Evolutionary conservation across 2,888 invertebrate species (phyloP).

Genomic region (Lymantria monacha): DNA sequence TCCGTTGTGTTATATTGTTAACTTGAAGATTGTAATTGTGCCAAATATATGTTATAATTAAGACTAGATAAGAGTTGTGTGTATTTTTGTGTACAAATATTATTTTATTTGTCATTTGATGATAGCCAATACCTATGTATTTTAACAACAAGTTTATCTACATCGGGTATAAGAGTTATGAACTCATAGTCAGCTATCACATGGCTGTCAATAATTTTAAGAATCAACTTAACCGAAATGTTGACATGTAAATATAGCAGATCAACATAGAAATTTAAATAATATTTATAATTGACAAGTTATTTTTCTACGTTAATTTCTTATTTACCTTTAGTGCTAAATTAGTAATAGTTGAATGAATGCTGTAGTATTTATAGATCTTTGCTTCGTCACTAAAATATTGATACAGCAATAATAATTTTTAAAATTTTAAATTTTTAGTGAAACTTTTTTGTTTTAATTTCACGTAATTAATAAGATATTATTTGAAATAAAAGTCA

Average conservation of each 20-base stretch:
- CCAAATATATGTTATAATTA: constrained; percentile 23
- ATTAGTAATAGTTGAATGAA: constrained; percentile 29
- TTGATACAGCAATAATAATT: constrained; percentile 48
- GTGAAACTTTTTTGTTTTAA: constrained; percentile 23
- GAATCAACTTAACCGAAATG: constrained; percentile 75
- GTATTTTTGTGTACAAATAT: neutral
- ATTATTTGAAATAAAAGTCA: constrained; percentile 61
- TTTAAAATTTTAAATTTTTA: too few relatives aligned
- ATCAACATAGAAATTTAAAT: constrained; percentile 78
- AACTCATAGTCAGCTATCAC: constrained; percentile 82
- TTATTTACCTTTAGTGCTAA: constrained; percentile 52
- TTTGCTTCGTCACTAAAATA: constrained; percentile 40
- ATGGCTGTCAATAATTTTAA: constrained; percentile 82
- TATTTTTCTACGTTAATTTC: constrained; percentile 80
- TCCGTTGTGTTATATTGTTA: constrained; percentile 19
- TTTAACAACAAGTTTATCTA: constrained; percentile 64
- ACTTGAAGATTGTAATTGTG: constrained; percentile 20
- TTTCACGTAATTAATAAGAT: constrained; percentile 44
- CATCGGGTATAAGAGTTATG: constrained; percentile 66
- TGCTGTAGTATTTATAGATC: constrained; percentile 33
- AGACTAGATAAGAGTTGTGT: neutral
- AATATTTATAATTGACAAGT: constrained; percentile 77
- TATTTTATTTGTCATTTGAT: constrained; percentile 11
- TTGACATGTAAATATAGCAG: constrained; percentile 80
- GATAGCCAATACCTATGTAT: constrained; percentile 27